Conservation (phyloP, 30 jellyfish, hydroid and myxozoan genomes). For the Catostylus mosaicus region DNA sequence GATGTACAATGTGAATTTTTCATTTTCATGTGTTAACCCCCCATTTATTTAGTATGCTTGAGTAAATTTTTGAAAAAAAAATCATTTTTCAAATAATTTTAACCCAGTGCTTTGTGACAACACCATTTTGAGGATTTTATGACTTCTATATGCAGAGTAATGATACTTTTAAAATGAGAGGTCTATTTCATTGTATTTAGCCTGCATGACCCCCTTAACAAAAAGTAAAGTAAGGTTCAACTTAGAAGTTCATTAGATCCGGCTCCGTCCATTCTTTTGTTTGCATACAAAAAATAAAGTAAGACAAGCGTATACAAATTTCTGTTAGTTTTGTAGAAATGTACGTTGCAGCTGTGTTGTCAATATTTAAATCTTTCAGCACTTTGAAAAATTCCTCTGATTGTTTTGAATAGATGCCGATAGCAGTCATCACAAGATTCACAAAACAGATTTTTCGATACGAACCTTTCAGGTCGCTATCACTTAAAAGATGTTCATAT, state of each 20-base stretch:
- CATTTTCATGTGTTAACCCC: neutral
- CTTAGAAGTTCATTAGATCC: conserved; percentile 12
- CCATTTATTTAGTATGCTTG: too few species aligned
- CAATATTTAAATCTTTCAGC: neutral
- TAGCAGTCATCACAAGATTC: conserved; percentile 16
- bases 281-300: neutral
- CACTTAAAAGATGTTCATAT: conserved; percentile 12
- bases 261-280: neutral
- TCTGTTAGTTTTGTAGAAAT: neutral
- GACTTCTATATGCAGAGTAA: neutral
- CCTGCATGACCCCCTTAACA: neutral
- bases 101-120: neutral
- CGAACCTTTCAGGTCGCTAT: conserved; percentile 1
- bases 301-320: conserved; percentile 6
- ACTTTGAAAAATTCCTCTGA: neutral
- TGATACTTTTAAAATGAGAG: neutral
- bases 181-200: neutral
- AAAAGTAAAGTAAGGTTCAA: too few species aligned
- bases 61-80: neutral
- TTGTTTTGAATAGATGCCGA: conserved; percentile 1
- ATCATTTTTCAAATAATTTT: neutral
- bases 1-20: neutral
- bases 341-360: conserved; percentile 7
- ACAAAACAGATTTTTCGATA: conserved; percentile 2
- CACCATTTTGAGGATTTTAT: neutral